Conservation (phyloP, 1,140 invertebrate genomes). For the Micrasema minimum region DNA sequence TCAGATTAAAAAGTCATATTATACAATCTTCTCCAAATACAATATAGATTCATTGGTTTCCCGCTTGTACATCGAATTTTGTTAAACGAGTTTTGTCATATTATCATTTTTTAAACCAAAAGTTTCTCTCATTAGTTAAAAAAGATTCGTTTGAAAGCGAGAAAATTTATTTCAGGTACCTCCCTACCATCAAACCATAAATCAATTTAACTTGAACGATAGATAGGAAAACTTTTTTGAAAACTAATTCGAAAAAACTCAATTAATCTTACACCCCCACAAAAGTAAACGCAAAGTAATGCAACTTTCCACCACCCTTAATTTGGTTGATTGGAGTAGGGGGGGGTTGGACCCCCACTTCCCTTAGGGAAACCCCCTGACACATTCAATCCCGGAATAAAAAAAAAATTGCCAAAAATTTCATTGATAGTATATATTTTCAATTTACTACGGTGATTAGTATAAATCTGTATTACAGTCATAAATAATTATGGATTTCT, state of each 20-base stretch:
- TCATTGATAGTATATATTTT: not conserved
- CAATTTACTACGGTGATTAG: too few species aligned
- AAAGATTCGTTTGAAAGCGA: too few species aligned
- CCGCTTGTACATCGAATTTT: too few species aligned
- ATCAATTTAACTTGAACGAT: constrained; percentile 18
- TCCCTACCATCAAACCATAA: not conserved
- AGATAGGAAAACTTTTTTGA: constrained; percentile 44
- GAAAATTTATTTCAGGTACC: constrained; percentile 11
- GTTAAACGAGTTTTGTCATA: too few species aligned
- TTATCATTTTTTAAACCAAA: too few species aligned
- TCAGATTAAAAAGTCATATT: too few species aligned
- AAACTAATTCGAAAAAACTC: constrained; percentile 39
- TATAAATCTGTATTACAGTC: too few species aligned
- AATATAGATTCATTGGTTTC: too few species aligned
- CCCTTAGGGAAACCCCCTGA: constrained; percentile 8
- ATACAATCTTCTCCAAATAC: too few species aligned
- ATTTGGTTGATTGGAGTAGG: constrained; percentile 53
- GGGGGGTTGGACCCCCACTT: constrained; percentile 6
- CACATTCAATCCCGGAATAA: not conserved
- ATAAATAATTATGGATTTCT: too few species aligned
- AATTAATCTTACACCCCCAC: constrained; percentile 43
- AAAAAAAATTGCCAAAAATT: not conserved
- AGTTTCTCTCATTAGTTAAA: too few species aligned
- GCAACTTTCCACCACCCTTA: constrained; percentile 44
- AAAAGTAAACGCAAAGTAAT: constrained; percentile 45